These are phyloP conservation scores for Caenorhabditis imperialis DNA, from an alignment of 2,888 invertebrate genomes.

Conservation along the genomic window DNA sequence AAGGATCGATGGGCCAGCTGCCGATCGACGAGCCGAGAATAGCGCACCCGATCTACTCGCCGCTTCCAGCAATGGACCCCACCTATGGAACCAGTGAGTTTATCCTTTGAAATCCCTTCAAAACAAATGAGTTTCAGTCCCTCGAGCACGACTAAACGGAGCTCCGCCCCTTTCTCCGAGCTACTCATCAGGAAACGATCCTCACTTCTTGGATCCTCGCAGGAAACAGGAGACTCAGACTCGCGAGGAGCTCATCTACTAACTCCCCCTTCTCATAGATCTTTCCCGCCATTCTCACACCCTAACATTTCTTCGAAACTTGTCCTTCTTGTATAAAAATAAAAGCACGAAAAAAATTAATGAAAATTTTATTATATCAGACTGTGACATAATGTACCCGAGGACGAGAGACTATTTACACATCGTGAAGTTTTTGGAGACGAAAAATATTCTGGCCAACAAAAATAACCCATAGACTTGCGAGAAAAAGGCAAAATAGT, in stretches of 20 bases:
- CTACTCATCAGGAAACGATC: constrained; percentile 56
- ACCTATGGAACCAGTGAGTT: constrained; percentile 60
- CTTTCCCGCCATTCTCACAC: no score
- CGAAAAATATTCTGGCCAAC: no score
- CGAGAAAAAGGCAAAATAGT: no score
- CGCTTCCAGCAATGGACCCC: constrained; percentile 40
- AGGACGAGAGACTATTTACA: no score
- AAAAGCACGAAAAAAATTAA: no score
- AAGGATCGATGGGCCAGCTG: constrained; percentile 51
- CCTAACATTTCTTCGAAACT: no score
- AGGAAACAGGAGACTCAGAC: constrained; percentile 74
- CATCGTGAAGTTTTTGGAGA: no score
- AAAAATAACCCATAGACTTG: no score
- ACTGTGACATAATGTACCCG: no score
- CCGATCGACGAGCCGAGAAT: constrained; percentile 53
- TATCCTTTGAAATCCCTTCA: background rate
- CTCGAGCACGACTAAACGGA: constrained; percentile 54
- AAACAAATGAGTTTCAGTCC: constrained; percentile 52
- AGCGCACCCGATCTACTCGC: constrained; percentile 38
- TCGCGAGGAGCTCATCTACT: constrained; percentile 72
- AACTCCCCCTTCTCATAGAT: constrained; percentile 25
- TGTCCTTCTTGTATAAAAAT: no score
- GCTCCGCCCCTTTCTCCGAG: constrained; percentile 43
- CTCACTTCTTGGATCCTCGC: constrained; percentile 74
- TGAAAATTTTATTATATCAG: no score